Conservation (phyloP, 2,888 invertebrate genomes). For the Parnassius mnemosyne region DNA sequence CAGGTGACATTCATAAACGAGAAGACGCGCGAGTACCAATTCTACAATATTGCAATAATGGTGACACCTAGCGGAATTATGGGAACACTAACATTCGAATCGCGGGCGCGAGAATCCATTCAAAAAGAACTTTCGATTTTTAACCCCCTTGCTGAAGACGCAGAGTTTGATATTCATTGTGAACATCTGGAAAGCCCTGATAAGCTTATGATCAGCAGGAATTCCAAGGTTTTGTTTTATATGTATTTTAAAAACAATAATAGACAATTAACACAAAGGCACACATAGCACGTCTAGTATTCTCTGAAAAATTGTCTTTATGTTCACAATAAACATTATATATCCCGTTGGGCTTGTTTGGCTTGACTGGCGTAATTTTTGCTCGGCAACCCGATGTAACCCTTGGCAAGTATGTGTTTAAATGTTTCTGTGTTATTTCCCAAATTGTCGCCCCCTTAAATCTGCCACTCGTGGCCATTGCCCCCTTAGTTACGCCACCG, state of each 20-base stretch:
- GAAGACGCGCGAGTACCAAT: slow-evolving; percentile 61
- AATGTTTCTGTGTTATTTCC: no score
- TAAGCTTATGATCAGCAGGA: slow-evolving; percentile 46
- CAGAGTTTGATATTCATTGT: slow-evolving; percentile 48
- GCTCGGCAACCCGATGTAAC: no score
- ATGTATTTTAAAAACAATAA: not conserved
- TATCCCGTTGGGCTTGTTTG: no score
- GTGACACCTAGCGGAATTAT: slow-evolving; percentile 57
- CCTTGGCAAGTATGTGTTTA: no score
- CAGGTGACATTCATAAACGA: slow-evolving; percentile 67
- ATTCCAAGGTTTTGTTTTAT: slow-evolving; percentile 54
- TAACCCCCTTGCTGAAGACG: slow-evolving; percentile 55
- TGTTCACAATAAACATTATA: no score
- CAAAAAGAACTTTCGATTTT: slow-evolving; percentile 53
- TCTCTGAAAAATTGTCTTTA: no score
- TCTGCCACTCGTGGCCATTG: no score
- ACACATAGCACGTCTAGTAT: not conserved
- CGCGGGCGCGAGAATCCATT: slow-evolving; percentile 60
- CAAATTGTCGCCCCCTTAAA: no score
- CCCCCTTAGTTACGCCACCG: no score
- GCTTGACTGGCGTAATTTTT: no score
- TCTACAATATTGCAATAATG: slow-evolving; percentile 52
- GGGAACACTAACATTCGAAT: slow-evolving; percentile 54
- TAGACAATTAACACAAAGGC: not conserved
- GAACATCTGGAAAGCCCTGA: slow-evolving; percentile 51